Conservation (phyloP, 2,797 vertebrate species). For the Syndactyla subalaris region DNA sequence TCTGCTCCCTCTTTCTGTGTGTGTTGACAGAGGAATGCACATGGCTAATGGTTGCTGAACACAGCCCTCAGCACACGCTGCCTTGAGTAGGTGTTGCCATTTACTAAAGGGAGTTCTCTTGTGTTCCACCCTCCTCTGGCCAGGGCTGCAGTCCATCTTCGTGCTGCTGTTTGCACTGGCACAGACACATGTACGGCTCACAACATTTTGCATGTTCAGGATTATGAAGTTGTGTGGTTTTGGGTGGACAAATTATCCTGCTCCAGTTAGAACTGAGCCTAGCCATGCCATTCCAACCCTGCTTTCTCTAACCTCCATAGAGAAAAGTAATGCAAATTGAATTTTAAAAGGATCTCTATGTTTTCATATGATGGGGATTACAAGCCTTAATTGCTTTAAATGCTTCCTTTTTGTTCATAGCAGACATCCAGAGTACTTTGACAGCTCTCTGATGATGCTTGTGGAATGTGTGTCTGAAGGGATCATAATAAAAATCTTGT, state of each 20-base stretch:
- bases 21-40: not conserved
- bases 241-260: not conserved
- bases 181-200: not conserved
- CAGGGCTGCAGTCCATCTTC: not conserved
- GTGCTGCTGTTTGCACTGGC: not conserved
- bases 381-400: slow-evolving; percentile 4
- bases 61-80: not conserved
- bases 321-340: not conserved
- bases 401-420: not conserved
- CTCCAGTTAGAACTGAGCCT: not conserved
- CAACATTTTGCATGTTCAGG: not conserved
- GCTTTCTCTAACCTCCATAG: not conserved
- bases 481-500: not conserved
- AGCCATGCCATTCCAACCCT: not conserved
- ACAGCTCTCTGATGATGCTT: not conserved
- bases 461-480: not conserved
- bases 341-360: not conserved
- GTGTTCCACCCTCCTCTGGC: not conserved
- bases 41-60: not conserved
- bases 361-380: not conserved
- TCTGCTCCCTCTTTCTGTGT: not conserved
- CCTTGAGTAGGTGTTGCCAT: not conserved
- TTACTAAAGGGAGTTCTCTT: not conserved
- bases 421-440: not conserved
- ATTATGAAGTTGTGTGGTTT: not conserved